Conservation (phyloP, 2,113 vertebrate species). For the Paratilapia polleni region DNA sequence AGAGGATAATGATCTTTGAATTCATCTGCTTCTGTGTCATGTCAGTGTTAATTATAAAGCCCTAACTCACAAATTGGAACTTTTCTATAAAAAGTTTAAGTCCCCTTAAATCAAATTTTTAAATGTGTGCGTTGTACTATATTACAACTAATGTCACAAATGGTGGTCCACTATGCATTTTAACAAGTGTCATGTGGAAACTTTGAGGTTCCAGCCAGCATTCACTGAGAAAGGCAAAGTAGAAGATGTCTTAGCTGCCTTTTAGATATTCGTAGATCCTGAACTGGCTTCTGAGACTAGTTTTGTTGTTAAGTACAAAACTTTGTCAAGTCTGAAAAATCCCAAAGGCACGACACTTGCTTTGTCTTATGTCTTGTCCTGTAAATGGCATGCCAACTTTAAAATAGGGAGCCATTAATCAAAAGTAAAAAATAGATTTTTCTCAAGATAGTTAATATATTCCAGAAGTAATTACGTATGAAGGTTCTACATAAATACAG, state of each 20-base stretch:
- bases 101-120: background rate
- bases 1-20: background rate
- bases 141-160: background rate
- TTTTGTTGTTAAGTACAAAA: background rate
- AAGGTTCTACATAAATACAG: background rate
- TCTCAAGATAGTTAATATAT: background rate
- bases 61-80: background rate
- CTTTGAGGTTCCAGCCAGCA: background rate
- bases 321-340: background rate
- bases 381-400: background rate
- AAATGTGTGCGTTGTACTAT: accelerated
- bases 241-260: background rate
- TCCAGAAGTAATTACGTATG: background rate
- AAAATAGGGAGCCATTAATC: background rate
- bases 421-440: background rate
- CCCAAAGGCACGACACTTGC: background rate
- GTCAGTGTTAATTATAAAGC: background rate
- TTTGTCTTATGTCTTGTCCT: background rate
- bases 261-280: background rate
- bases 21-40: background rate
- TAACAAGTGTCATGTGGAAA: background rate
- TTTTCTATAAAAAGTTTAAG: background rate
- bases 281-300: background rate
- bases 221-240: background rate
- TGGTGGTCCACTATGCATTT: too few relatives aligned